phyloP scores from a whole-genome alignment of 2,888 invertebrate genomes.

The Pristionchus exspectatus region DNA sequence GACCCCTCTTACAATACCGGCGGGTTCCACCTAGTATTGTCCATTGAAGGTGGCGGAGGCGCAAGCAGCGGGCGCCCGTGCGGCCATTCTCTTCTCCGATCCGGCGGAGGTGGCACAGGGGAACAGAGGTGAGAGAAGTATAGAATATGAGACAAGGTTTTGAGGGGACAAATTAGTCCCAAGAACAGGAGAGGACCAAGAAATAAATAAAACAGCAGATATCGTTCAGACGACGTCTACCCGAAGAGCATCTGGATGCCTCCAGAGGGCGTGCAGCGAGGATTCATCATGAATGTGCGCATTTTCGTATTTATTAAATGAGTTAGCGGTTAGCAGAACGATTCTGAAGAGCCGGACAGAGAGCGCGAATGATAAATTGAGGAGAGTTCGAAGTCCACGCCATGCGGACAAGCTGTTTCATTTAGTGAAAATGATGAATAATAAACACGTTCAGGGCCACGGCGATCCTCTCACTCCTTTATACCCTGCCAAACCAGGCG shows the following conservation, averaged over 20 bases:
- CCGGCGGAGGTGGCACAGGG: constrained; percentile 75
- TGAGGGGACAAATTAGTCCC: no score
- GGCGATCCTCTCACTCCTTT: constrained; percentile 82
- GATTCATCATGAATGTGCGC: constrained; percentile 78
- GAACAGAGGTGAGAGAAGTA: constrained; percentile 55
- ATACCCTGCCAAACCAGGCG: constrained; percentile 81
- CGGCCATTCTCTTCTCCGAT: constrained; percentile 78
- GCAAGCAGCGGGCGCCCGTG: constrained; percentile 76
- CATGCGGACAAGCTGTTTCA: no score
- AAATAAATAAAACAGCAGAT: neutral
- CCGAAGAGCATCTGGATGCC: constrained; percentile 81
- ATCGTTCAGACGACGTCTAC: constrained; percentile 75
- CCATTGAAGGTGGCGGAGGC: constrained; percentile 59
- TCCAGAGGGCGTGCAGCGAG: constrained; percentile 81
- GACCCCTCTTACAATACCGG: no score
- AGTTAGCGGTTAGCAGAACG: no score
- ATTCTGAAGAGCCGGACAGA: no score
- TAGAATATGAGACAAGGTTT: neutral
- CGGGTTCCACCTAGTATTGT: neutral
- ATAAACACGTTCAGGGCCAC: constrained; percentile 50
- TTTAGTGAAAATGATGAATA: neutral
- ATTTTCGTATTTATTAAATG: neutral
- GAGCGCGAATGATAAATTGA: no score
- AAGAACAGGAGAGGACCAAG: no score
- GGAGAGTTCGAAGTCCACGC: no score